Evolutionary conservation across 2,888 invertebrate species (phyloP), one percentile per base, ranked within the genome.

Genomic region (Cordilura impudica): DNA sequence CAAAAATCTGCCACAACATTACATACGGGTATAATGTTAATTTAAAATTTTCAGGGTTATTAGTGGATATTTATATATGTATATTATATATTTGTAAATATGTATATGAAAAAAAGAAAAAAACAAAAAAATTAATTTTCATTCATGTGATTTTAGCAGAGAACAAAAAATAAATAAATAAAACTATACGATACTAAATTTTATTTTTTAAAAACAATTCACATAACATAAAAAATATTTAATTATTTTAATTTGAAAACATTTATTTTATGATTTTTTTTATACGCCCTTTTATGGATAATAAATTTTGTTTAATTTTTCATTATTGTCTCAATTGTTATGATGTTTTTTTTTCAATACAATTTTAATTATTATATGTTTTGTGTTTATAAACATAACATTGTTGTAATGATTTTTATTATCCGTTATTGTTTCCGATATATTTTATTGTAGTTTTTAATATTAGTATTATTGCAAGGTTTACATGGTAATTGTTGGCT

Each of bases 21-120:
- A 47, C 7, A 14, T 43, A 31, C 12, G 4, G 58, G 14, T 43
- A 21, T 6, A 65, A 56, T 49, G 56, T 29, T 47, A 63, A 43
- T 73, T 65, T 49, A 0, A 69, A 45, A 23, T 47, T 19, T 58
- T 65, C 72, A 72, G 72, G 63, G 72, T 65, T 65, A 29, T 65
- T 56, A 43, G 2, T 1, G 39, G 56, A 47, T 29, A 29, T n/a
- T n/a, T n/a, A n/a, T n/a, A n/a, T n/a, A n/a, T n/a, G n/a, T n/a
- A 51, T 45, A 56, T 29, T 16, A 29, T 49, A 21, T 26, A 7
- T 51, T 7, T 31, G 18, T 18, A 31, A 56, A 31, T 12, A 56
- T 12, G 31, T n/a, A 56, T 6, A 31, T 18, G 26, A 61, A 26
- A 61, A 16, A 6, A 1, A 39, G 21, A 19, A 21, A 19, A 14